These are phyloP conservation scores for Drosophila pseudoobscura DNA, from an alignment of 1,140 invertebrate species.

Conservation along the genomic window DNA sequence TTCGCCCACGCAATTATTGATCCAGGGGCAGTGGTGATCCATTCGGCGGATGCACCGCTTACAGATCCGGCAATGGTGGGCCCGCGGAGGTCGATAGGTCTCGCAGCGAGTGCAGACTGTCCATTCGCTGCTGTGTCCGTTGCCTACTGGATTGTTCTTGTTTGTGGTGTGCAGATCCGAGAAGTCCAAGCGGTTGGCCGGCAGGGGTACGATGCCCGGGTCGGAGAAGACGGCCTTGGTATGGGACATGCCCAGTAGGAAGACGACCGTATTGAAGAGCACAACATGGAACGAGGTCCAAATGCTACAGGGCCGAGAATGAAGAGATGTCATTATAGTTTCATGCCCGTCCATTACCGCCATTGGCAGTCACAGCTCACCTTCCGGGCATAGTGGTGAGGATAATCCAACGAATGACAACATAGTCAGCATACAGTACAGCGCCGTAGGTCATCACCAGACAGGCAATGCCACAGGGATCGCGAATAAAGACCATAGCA, in stretches of 20 bases:
- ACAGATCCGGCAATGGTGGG: slow-evolving; percentile 95
- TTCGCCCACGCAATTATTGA: slow-evolving; percentile 97
- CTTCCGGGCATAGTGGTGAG: slow-evolving; percentile 91
- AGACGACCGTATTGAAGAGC: slow-evolving; percentile 91
- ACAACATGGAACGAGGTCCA: slow-evolving; percentile 94
- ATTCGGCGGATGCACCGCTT: slow-evolving; percentile 93
- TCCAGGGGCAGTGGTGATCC: slow-evolving; percentile 95
- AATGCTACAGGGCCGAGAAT: slow-evolving; percentile 85
- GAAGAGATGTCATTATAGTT: slow-evolving; percentile 62
- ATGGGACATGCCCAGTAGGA: slow-evolving; percentile 91
- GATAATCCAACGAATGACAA: slow-evolving; percentile 93
- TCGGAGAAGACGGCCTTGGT: slow-evolving; percentile 93
- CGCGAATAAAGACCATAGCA: slow-evolving; percentile 86
- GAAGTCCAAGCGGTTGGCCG: slow-evolving; percentile 91
- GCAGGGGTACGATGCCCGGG: slow-evolving; percentile 94
- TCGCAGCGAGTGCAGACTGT: slow-evolving; percentile 93
- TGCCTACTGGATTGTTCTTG: slow-evolving; percentile 67
- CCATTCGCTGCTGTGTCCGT: slow-evolving; percentile 88
- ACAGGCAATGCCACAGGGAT: slow-evolving; percentile 95
- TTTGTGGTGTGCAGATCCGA: slow-evolving; percentile 91
- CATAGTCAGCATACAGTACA: slow-evolving; percentile 95
- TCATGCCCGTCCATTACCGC: background rate
- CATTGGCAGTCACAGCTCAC: slow-evolving; percentile 83
- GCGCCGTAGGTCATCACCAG: slow-evolving; percentile 92
- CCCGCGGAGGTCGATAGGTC: slow-evolving; percentile 92